Evolutionary conservation across 2,113 vertebrate species (phyloP), one percentile per base, ranked within the genome.

Genomic region (Hypanus sabinus): DNA sequence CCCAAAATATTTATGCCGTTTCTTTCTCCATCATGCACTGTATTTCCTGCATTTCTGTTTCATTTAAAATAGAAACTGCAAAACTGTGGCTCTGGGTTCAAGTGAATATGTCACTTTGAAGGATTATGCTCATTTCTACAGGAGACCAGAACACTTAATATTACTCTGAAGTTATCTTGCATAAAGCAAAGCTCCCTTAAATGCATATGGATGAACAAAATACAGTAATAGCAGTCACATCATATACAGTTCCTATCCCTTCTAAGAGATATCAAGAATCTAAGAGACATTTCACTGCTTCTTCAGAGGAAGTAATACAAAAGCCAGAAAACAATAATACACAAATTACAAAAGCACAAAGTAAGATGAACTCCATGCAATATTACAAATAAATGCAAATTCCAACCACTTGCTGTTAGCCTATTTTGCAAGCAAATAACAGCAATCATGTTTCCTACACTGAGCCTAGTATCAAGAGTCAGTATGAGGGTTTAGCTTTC

Each of bases 91-190:
- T 90, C 65, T 90, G 33, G 60, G 62, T 65, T 88, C n/a, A 2
- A 30, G 14, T 90, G 30, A 65, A 90, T 33, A 65, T 65, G 65
- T 90, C 85, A 90, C n/a, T 7, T 90, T 90, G 85, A 68, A 90
- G 83, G 12, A 65, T n/a, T 20, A 65, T 9, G 30, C 33, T 62
- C 62, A 30, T 36, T 90, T 65, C 85, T n/a, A 33, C n/a, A 16
- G 30, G 85, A 68, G n/a, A 65, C 60, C 62, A 62, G 12, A 60
- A n/a, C n/a, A 7, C 16, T 90, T 90, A 68, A 65, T 65, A 65
- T 65, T 33, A 60, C 60, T n/a, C 60, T 90, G 60, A n/a, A 36
- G 14, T 33, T 65, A 90, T 7, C 30, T 62, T 65, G 85, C 85
- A 90, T 24, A n/a, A 88, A 33, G 12, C 60, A 6, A 60, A 62